phyloP scores from a whole-genome alignment of 2,113 vertebrate genomes.

The Recurvirostra avosetta region DNA sequence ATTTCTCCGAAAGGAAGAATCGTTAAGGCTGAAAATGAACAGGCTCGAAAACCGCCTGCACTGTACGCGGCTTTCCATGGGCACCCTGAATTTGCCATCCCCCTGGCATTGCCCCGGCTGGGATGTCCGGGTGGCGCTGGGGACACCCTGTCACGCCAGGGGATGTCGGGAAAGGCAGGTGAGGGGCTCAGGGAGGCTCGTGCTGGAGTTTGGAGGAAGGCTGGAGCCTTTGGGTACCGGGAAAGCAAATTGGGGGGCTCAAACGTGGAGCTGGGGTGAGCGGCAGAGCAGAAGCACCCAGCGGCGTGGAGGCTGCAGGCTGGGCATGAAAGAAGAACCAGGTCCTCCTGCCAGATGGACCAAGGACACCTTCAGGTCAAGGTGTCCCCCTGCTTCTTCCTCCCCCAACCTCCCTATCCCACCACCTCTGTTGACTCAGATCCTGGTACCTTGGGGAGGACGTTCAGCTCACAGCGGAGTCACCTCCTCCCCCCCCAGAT shows the following conservation, averaged over 20 bases:
- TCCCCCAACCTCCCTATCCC: background rate
- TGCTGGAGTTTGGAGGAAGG: background rate
- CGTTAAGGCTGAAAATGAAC: background rate
- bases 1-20: background rate
- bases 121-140: background rate
- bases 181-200: fast-evolving
- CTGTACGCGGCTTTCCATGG: fast-evolving
- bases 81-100: background rate
- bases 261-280: background rate
- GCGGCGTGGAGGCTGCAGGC: background rate
- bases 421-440: background rate
- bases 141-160: background rate
- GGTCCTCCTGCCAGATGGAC: background rate
- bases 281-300: background rate
- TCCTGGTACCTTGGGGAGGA: background rate
- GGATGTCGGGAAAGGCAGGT: fast-evolving
- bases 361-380: background rate
- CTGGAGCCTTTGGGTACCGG: background rate
- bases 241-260: background rate
- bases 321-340: background rate
- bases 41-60: fast-evolving
- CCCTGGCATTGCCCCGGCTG: fast-evolving
- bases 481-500: background rate
- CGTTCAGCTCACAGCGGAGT: background rate
- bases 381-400: background rate